Percentiles rank a stretch among this genome's conserved stretches.
Evolutionary conservation across 1,140 invertebrate species (phyloP).

Genomic region (Agraylea sexmaculata): DNA sequence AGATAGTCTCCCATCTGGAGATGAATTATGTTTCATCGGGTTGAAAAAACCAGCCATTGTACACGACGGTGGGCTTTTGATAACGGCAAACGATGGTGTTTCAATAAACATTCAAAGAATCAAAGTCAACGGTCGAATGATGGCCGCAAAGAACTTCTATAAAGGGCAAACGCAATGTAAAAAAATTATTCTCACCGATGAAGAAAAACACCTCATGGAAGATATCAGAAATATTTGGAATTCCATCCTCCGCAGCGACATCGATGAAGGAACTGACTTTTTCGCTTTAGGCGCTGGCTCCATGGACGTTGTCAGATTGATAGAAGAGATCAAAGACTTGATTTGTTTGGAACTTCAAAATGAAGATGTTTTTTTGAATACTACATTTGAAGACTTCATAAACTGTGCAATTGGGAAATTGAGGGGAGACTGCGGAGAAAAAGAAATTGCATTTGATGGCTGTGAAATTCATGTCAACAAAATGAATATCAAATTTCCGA

Average conservation of each 20-base stretch:
- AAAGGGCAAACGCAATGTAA: conserved; percentile 44
- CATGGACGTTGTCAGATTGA: conserved; percentile 89
- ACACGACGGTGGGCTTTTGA: conserved; percentile 67
- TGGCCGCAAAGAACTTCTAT: conserved; percentile 71
- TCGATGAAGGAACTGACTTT: conserved; percentile 78
- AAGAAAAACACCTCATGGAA: conserved; percentile 58
- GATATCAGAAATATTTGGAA: conserved; percentile 65
- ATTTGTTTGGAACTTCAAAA: conserved; percentile 68
- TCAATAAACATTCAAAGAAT: conserved; percentile 66
- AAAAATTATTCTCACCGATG: conserved; percentile 57
- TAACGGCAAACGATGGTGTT: conserved; percentile 63
- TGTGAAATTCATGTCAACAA: conserved; percentile 73
- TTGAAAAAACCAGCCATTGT: conserved; percentile 51
- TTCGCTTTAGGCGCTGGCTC: conserved; percentile 85
- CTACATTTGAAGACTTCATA: conserved; percentile 73
- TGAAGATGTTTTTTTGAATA: conserved; percentile 88
- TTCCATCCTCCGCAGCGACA: conserved; percentile 65
- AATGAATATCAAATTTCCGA: conserved; percentile 71
- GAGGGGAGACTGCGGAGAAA: conserved; percentile 43
- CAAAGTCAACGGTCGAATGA: conserved; percentile 69
- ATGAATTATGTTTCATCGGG: conserved; percentile 49
- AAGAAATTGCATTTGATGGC: conserved; percentile 54
- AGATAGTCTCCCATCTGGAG: conserved; percentile 46
- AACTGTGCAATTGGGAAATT: conserved; percentile 51
- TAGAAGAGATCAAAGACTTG: conserved; percentile 86